phyloP scores from a whole-genome alignment of 2,113 vertebrate species.

The Elephantulus edwardii region DNA sequence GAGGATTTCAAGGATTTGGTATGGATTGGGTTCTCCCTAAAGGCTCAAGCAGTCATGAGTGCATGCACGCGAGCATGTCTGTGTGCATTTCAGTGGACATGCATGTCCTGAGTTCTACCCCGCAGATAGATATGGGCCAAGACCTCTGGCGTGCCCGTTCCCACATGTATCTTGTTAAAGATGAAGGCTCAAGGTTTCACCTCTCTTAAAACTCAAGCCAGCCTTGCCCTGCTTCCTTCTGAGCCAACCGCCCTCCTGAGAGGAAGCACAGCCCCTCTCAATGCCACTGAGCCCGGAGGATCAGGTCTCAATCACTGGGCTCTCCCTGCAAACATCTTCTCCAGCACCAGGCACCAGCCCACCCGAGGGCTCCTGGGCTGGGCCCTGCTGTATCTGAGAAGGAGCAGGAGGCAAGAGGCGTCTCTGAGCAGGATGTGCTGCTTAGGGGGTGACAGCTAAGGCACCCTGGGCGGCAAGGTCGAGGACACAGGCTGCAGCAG shows the following conservation, averaged over 20 bases:
- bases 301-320: conserved; percentile 70
- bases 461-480: too few species aligned
- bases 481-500: neutral
- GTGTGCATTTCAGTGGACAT: neutral
- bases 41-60: neutral
- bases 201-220: conserved; percentile 25
- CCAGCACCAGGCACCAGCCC: neutral
- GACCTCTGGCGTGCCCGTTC: neutral
- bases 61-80: accelerated
- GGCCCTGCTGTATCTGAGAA: neutral
- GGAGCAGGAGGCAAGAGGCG: neutral
- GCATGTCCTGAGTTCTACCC: neutral
- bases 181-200: neutral
- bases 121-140: neutral
- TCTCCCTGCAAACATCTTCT: conserved; percentile 49
- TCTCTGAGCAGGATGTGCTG: too few species aligned
- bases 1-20: too few species aligned
- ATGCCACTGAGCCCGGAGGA: conserved; percentile 56
- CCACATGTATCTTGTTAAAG: neutral
- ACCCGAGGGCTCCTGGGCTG: neutral
- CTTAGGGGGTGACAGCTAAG: too few species aligned
- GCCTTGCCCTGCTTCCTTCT: neutral
- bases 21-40: neutral
- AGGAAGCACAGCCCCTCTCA: conserved; percentile 50
- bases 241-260: neutral